Conservation (phyloP, 2,888 invertebrate genomes). For the Eupithecia subumbrata region DNA sequence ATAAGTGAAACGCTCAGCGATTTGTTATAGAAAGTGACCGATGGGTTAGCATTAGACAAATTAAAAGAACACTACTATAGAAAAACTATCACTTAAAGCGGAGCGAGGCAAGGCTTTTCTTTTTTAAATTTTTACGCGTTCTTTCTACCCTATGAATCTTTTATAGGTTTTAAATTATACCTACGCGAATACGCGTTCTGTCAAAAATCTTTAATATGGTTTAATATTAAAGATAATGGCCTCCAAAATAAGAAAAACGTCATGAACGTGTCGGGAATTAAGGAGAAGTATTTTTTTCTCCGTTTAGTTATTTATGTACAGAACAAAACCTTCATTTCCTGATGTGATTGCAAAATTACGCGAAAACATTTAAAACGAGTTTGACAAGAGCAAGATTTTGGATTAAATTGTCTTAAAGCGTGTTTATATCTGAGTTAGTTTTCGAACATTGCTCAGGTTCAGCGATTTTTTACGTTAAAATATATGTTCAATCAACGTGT, state of each 20-base stretch:
- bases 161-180: too few relatives aligned
- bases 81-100: background rate
- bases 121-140: background rate
- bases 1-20: constrained; percentile 60
- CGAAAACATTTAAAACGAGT: constrained; percentile 8
- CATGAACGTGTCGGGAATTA: background rate
- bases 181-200: too few relatives aligned
- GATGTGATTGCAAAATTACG: constrained; percentile 9
- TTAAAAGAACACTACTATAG: background rate
- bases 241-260: background rate
- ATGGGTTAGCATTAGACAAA: constrained; percentile 13
- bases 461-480: background rate
- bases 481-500: background rate
- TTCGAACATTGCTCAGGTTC: background rate
- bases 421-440: constrained; percentile 1
- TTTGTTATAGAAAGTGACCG: constrained; percentile 24
- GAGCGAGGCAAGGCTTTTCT: background rate
- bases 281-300: background rate
- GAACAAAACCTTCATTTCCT: constrained; percentile 1
- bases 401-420: background rate
- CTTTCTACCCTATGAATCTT: background rate
- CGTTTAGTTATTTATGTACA: background rate
- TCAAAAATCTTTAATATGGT: too few relatives aligned
- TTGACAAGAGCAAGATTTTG: background rate
- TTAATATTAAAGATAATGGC: background rate